Evolutionary conservation across 2,888 invertebrate species (phyloP), one percentile per base, ranked within the genome.

Genomic region (Mythimna ferrago): DNA sequence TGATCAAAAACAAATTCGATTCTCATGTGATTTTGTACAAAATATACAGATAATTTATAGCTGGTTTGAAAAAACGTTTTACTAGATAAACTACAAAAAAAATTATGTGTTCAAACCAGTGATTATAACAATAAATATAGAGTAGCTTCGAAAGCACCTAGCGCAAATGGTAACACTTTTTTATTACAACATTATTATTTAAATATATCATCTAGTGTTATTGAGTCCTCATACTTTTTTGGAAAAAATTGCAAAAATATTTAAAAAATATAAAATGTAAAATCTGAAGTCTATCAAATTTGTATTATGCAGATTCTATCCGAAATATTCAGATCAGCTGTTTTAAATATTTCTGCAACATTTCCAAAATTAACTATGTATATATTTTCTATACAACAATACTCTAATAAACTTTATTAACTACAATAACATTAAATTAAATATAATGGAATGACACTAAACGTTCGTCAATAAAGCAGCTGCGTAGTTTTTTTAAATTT

Each of bases 121-220:
- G 1, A 9, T 69, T 26, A 38, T 64, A 61, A 65, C 71, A 66
- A 73, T 74, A 84, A 67, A 69, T 79, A 78, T 78, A 81, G 66
- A 67, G 66, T 80, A 76, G 67, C 70, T 80, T 71, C 26, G 65
- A 56, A 82, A 87, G 86, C 88, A 88, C 86, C 86, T 89, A 87
- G 70, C 72, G 64, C 66, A 79, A 77, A 82, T 88, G 88, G 87
- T 89, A 89, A 88, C 88, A 83, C 70, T 80, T 64, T 81, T 84
- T 66, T 67, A 76, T 66, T 66, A 63, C 71, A 75, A 84, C 19
- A 61, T 76, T 68, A 53, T 58, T 79, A 76, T 76, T 67, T 78
- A 51, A 66, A 62, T 79, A 73, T 78, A 78, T 62, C 38, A 38
- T 76, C 54, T 72, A 65, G 61, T 73, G 67, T 68, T 73, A 86